Evolutionary conservation across 2,888 invertebrate species (phyloP).

Genomic region (Harmothoe impar): DNA sequence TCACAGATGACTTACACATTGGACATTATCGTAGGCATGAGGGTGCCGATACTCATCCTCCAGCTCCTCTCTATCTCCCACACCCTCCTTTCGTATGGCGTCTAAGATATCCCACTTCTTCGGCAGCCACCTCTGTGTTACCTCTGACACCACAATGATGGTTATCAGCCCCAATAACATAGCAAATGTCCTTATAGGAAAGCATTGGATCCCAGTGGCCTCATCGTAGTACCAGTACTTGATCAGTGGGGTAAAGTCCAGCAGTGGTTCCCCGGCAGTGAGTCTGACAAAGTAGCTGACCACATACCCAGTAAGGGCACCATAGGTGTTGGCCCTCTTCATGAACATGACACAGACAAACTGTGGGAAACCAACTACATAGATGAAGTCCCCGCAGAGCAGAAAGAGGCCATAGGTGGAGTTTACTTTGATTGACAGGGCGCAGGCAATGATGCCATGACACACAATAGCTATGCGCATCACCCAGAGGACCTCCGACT

Average conservation of each 20-base stretch:
- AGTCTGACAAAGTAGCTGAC: slow-evolving; percentile 50
- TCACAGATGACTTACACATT: too few species aligned
- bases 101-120: not conserved
- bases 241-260: not conserved
- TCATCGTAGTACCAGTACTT: slow-evolving; percentile 36
- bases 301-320: slow-evolving; percentile 16
- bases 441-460: not conserved
- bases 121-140: not conserved
- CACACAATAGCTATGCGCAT: not conserved
- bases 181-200: slow-evolving; percentile 35
- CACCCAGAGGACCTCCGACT: not conserved
- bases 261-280: slow-evolving; percentile 45
- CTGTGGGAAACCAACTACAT: slow-evolving; percentile 46
- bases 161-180: slow-evolving; percentile 3
- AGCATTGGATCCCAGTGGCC: not conserved
- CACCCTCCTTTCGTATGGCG: too few species aligned
- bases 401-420: slow-evolving; percentile 39
- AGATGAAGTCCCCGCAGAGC: slow-evolving; percentile 49
- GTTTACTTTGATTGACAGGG: not conserved
- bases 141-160: not conserved
- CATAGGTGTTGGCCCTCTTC: slow-evolving; percentile 25
- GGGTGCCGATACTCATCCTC: too few species aligned
- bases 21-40: too few species aligned
- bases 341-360: slow-evolving; percentile 24
- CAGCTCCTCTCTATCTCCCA: too few species aligned